These are phyloP conservation scores for Xenopus petersii DNA, from an alignment of 2,797 vertebrate genomes.

Conservation along the genomic window DNA sequence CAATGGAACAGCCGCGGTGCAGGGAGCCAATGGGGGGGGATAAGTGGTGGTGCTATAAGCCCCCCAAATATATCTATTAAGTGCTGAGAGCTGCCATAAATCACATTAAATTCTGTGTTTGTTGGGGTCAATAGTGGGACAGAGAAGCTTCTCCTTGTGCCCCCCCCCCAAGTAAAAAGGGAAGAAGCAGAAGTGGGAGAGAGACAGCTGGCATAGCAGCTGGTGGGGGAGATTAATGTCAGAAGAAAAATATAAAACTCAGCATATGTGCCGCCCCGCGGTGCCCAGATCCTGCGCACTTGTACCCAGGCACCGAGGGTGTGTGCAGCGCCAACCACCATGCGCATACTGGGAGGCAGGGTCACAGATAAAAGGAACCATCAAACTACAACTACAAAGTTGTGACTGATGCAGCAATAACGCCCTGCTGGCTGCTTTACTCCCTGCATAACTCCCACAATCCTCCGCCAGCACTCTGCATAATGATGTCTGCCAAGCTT, in stretches of 20 bases:
- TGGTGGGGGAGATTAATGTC: slow-evolving; percentile 99
- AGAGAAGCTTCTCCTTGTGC: too few species aligned
- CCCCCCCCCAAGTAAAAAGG: slow-evolving; percentile 59
- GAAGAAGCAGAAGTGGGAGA: slow-evolving; percentile 92
- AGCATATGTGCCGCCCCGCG: slow-evolving; percentile 99
- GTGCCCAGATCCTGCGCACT: slow-evolving; percentile 96
- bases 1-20: not conserved
- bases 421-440: too few species aligned
- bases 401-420: too few species aligned
- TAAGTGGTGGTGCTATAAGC: too few species aligned
- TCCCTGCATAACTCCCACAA: slow-evolving; percentile 40
- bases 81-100: too few species aligned
- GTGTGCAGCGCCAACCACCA: slow-evolving; percentile 89
- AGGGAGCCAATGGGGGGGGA: not conserved
- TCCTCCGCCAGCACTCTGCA: not conserved
- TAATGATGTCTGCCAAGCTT: too few species aligned
- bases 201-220: slow-evolving; percentile 99
- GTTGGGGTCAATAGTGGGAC: too few species aligned
- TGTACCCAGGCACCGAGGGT: slow-evolving; percentile 90
- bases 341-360: slow-evolving; percentile 57
- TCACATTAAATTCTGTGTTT: too few species aligned
- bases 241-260: slow-evolving; percentile 99
- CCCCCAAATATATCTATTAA: too few species aligned
- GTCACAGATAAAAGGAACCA: slow-evolving; percentile 85
- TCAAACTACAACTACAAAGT: too few species aligned